Base-by-base conservation (phyloP, 2,797 vertebrate species). In the Cyprinella venusta region DNA sequence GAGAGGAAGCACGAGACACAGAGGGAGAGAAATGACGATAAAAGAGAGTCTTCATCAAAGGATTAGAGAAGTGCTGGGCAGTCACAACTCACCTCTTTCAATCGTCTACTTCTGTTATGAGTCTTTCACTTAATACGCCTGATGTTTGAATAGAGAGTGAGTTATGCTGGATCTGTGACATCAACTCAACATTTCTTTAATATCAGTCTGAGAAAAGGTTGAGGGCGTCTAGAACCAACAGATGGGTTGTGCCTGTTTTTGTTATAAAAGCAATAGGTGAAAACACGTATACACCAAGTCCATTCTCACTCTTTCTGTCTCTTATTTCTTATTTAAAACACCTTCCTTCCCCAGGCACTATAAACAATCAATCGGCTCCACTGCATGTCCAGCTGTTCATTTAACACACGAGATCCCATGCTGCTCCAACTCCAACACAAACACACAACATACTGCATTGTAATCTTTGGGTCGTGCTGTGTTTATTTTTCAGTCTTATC, bases 261-360 rank as follows among this genome's bases (percentile, higher is more conserved):
- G 72, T 50, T 36, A 33, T 26, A 18, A 65, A 50, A 33, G 10
- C 76, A 72, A 36, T 19, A 19, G 9, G 7, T 1, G 6, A 76
- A 75, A 59, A 8, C 54, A 72, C 68, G 48, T 24, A 61, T 5
- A 36, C 36, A 36, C 36, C 4, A 36, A 12, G 16, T 61, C 30
- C 52, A 64, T 33, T 61, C 78, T 56, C 6, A 19, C 50, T 40
- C 6, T 13, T 70, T 16, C 54, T 71, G 38, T 36, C n/a, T 56
- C 52, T 75, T 64, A 77, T 77, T 77, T 74, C 30, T 74, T 65
- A 65, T 81, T 81, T 75, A 75, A 81, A 75, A 75, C 59, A 65
- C 40, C 56, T 76, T 67, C 45, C 76, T 82, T 82, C 72, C 63
- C 81, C 63, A 68, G 72, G 50, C 63, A 45, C 65, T 30, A 24